phyloP scores from a whole-genome alignment of 2,113 vertebrate species.

The Euleptes europaea region DNA sequence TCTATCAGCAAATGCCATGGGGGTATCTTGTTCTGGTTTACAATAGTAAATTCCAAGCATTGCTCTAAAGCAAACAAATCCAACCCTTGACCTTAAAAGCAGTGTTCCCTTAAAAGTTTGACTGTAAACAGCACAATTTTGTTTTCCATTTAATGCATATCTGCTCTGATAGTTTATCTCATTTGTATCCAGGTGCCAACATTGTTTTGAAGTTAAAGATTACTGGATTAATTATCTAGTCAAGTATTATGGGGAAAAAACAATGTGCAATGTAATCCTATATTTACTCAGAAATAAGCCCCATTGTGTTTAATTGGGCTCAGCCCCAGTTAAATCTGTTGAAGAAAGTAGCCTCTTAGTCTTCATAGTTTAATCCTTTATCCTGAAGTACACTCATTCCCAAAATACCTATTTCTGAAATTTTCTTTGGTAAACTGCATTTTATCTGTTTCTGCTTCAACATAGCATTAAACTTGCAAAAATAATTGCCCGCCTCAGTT shows the following conservation, averaged over 20 bases:
- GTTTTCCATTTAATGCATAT: not conserved
- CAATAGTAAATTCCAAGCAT: not conserved
- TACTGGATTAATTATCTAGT: slow-evolving; percentile 2
- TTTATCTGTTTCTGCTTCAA: not conserved
- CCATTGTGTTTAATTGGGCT: not conserved
- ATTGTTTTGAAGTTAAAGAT: not conserved
- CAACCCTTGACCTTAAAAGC: not conserved
- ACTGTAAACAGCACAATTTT: not conserved
- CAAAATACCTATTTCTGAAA: not conserved
- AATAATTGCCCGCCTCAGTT: not conserved
- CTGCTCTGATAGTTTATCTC: not conserved
- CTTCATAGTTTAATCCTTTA: not conserved
- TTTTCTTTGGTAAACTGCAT: not conserved
- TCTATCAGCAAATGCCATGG: not conserved
- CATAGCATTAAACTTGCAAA: not conserved
- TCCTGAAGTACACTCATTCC: not conserved
- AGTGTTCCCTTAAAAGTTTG: not conserved
- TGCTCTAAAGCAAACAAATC: slow-evolving; percentile 11
- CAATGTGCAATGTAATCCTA: not conserved
- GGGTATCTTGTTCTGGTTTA: not conserved
- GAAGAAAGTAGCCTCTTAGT: not conserved
- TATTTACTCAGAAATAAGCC: not conserved
- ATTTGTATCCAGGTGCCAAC: not conserved
- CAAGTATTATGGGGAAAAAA: not conserved
- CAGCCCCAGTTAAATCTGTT: not conserved